These are phyloP conservation scores for Psittacula cyanocephala DNA, from an alignment of 2,113 vertebrate genomes.

Conservation along the genomic window DNA sequence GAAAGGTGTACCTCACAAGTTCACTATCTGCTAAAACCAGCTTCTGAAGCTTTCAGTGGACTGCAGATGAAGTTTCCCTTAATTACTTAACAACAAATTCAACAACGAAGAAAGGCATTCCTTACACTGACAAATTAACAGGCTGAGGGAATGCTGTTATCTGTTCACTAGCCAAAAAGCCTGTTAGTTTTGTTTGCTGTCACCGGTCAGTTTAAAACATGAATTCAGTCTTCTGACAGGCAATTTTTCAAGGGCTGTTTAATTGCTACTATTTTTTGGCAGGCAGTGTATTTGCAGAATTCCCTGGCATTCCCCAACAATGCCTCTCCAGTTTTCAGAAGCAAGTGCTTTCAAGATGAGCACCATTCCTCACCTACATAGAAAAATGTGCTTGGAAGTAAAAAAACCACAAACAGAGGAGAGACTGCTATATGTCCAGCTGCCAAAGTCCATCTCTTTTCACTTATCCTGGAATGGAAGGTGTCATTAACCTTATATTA, in stretches of 20 bases:
- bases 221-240: neutral
- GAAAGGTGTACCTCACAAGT: neutral
- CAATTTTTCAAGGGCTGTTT: slow-evolving; percentile 40
- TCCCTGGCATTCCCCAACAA: neutral
- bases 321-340: neutral
- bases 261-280: neutral
- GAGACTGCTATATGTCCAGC: neutral
- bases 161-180: neutral
- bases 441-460: neutral
- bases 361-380: slow-evolving; percentile 64
- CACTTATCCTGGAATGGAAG: neutral
- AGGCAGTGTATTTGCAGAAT: neutral
- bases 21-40: neutral
- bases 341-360: neutral
- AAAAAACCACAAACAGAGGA: neutral
- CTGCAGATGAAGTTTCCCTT: neutral
- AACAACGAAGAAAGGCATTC: neutral
- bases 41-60: neutral
- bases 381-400: slow-evolving; percentile 19
- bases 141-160: neutral
- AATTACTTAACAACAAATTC: neutral
- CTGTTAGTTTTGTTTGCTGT: neutral
- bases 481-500: neutral
- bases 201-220: neutral
- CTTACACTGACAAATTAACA: neutral